These are phyloP conservation scores for Ferrisia virgata DNA, from an alignment of 2,888 invertebrate species.

Conservation along the genomic window DNA sequence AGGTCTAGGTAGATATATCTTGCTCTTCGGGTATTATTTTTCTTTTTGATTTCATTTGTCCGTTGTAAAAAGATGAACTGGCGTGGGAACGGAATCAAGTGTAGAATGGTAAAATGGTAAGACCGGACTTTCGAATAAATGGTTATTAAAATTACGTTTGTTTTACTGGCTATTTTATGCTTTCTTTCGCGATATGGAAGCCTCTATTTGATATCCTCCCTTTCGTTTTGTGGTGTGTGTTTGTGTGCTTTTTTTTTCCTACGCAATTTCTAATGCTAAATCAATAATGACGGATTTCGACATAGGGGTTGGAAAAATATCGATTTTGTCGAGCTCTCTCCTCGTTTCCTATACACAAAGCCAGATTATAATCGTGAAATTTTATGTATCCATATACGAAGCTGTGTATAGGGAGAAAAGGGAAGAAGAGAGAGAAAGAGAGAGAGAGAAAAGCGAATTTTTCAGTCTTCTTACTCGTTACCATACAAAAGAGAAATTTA, in stretches of 20 bases:
- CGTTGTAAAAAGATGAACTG: background rate
- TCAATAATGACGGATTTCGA: conserved; percentile 9
- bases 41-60: background rate
- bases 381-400: background rate
- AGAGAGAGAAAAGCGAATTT: background rate
- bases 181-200: background rate
- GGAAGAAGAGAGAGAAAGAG: background rate
- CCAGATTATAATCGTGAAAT: conserved; percentile 10
- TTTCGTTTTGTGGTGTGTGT: background rate
- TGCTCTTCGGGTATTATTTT: background rate
- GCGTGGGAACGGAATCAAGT: background rate
- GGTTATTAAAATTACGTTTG: conserved; percentile 3
- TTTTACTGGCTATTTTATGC: background rate
- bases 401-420: no score
- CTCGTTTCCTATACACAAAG: background rate
- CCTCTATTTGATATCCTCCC: background rate
- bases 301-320: background rate
- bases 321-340: background rate
- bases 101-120: background rate
- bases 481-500: background rate
- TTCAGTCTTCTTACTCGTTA: background rate
- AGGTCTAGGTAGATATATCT: background rate
- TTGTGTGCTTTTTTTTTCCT: background rate
- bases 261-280: conserved; percentile 17
- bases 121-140: background rate